Evolutionary conservation across 64 coral and sea anemone genomes (phyloP).

Genomic region (Pachyseris speciosa): DNA sequence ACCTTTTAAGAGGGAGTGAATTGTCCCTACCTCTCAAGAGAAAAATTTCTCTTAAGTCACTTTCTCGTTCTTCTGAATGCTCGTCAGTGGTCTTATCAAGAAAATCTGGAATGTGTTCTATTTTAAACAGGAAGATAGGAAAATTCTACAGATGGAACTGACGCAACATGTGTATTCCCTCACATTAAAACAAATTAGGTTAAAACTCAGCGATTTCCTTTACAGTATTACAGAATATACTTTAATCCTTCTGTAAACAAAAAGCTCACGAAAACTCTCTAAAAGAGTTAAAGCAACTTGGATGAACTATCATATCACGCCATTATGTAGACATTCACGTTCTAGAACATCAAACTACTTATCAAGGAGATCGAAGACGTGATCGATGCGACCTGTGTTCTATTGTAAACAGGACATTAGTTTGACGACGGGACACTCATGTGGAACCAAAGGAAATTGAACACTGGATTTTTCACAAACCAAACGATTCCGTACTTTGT

Average conservation of each 20-base stretch:
- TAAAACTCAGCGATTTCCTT: no score
- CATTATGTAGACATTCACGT: background rate
- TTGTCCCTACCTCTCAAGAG: no score
- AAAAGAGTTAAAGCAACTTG: no score
- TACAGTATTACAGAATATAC: no score
- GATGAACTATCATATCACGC: no score
- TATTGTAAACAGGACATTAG: background rate
- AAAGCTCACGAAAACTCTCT: no score
- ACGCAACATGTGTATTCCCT: no score
- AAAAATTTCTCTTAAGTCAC: no score
- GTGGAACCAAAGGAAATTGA: constrained; percentile 13
- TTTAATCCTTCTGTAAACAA: no score
- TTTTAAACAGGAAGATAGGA: background rate
- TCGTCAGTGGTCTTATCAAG: background rate
- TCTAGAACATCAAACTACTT: background rate
- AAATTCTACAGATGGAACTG: background rate
- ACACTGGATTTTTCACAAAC: background rate
- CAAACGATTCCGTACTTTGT: background rate
- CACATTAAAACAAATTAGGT: no score
- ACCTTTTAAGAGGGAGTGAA: no score
- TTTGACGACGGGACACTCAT: background rate
- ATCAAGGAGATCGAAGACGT: background rate
- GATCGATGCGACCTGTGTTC: background rate
- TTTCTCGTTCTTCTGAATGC: background rate
- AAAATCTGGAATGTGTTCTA: background rate